phyloP scores from a whole-genome alignment of 64 coral and sea anemone genomes.

The Acropora tenuis region DNA sequence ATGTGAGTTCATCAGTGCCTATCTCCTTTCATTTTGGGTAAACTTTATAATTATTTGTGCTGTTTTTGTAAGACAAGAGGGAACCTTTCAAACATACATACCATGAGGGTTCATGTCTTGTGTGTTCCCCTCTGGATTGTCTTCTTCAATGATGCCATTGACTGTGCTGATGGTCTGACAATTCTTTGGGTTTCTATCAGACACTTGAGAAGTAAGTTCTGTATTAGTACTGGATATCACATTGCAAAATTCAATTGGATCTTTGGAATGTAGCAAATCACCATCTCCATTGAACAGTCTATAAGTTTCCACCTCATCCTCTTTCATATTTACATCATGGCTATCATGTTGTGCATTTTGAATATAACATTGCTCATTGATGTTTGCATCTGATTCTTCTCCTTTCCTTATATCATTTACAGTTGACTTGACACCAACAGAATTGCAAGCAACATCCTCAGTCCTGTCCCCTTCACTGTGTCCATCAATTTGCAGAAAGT shows the following conservation, averaged over 20 bases:
- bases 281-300: neutral
- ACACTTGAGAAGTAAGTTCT: neutral
- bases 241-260: neutral
- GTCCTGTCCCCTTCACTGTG: neutral
- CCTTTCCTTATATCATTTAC: conserved; percentile 6
- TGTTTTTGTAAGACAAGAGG: neutral
- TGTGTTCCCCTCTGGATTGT: neutral
- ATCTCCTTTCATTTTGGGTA: no score
- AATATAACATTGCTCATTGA: neutral
- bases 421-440: neutral
- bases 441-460: conserved; percentile 18
- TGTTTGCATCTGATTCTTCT: neutral
- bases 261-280: neutral
- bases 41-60: neutral
- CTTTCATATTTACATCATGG: conserved; percentile 11
- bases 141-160: neutral
- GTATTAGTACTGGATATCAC: neutral
- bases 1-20: no score
- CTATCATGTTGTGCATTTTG: neutral
- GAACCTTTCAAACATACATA: neutral
- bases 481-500: conserved; percentile 33
- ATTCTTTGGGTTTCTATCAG: conserved; percentile 1
- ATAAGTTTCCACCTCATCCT: neutral
- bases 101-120: neutral
- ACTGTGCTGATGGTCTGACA: neutral